These are phyloP conservation scores for Drosophila kohkoa DNA, from an alignment of 1,140 invertebrate genomes.

Conservation along the genomic window DNA sequence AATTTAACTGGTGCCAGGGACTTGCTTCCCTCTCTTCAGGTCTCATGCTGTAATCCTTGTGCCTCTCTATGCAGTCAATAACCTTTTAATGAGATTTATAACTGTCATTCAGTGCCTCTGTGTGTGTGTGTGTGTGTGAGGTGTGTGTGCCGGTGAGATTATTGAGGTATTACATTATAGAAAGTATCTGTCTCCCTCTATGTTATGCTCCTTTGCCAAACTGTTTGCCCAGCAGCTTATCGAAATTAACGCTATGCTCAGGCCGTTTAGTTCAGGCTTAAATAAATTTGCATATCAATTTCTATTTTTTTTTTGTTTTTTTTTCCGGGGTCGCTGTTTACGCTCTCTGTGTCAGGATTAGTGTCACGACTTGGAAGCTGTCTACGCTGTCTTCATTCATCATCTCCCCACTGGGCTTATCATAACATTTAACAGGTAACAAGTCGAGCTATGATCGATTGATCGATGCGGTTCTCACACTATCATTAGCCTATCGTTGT, in stretches of 20 bases:
- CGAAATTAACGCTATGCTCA: constrained; percentile 58
- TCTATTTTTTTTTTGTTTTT: constrained; percentile 16
- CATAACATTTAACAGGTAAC: constrained; percentile 44
- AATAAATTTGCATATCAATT: constrained; percentile 79
- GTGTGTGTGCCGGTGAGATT: constrained; percentile 68
- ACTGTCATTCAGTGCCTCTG: constrained; percentile 55
- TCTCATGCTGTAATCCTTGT: constrained; percentile 61
- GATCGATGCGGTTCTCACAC: constrained; percentile 24
- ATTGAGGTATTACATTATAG: constrained; percentile 73
- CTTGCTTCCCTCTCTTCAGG: constrained; percentile 10
- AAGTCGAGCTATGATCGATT: constrained; percentile 54
- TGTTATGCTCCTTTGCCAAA: not conserved
- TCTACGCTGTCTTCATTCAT: constrained; percentile 61
- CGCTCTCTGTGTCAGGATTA: constrained; percentile 52
- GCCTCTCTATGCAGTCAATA: constrained; percentile 68
- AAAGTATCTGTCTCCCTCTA: constrained; percentile 43
- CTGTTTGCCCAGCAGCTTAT: constrained; percentile 72
- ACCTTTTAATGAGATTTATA: constrained; percentile 83
- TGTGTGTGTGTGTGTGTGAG: constrained; percentile 35
- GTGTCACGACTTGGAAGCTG: constrained; percentile 54
- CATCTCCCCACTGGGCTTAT: constrained; percentile 39
- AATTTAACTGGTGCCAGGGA: constrained; percentile 52
- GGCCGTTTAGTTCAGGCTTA: constrained; percentile 71
- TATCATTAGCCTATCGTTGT: constrained; percentile 46
- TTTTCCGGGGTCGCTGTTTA: constrained; percentile 37